Evolutionary conservation across 2,888 invertebrate species (phyloP).

Genomic region (Lochmaea crataegi): DNA sequence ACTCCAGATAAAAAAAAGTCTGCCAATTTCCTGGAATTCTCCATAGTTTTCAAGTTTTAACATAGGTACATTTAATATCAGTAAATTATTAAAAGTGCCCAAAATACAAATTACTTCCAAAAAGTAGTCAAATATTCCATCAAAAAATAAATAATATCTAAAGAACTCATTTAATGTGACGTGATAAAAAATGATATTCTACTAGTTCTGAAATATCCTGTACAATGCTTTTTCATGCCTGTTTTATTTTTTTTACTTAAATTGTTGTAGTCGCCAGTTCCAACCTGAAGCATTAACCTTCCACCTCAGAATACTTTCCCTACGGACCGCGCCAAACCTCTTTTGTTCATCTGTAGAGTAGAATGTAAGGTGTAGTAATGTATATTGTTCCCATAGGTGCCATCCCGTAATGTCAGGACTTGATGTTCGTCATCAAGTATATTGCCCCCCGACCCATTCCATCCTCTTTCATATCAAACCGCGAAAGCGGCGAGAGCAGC

Average conservation of each 20-base stretch:
- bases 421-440: slow-evolving; percentile 65
- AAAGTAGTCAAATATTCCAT: no score
- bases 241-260: neutral
- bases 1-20: no score
- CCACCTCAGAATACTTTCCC: slow-evolving; percentile 22
- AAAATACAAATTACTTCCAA: no score
- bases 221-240: no score
- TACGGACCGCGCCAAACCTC: slow-evolving; percentile 47
- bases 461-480: slow-evolving; percentile 60
- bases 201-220: no score
- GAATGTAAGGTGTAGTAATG: slow-evolving; percentile 57
- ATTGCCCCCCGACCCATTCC: slow-evolving; percentile 58
- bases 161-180: no score
- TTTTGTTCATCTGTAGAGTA: slow-evolving; percentile 54
- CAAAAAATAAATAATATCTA: no score
- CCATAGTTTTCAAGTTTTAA: no score
- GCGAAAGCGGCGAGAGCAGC: slow-evolving; percentile 54
- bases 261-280: neutral
- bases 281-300: slow-evolving; percentile 16
- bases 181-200: no score
- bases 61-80: no score
- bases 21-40: no score
- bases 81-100: no score
- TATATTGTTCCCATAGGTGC: slow-evolving; percentile 65
- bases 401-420: slow-evolving; percentile 63